Base-by-base conservation (phyloP, 37 sponge, comb jelly and placozoan species). In the Tethya wilhelma region DNA sequence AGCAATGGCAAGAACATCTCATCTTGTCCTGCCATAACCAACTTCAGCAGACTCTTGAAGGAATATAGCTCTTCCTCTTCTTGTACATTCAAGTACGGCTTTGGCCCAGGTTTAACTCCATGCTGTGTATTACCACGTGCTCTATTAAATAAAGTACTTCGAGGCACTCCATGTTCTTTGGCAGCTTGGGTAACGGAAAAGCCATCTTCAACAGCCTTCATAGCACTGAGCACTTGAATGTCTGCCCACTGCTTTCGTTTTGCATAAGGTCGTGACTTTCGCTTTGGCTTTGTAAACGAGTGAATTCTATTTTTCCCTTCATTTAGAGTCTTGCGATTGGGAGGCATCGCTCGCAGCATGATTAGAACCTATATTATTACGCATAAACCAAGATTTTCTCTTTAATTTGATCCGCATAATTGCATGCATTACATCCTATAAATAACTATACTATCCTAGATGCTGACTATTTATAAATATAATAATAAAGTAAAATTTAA, bases 1-100 rank as follows among this genome's bases (percentile, higher is more conserved):
- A 11, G 30, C 74, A 73, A 71, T 73, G 37, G 12, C 12, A 23
- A 71, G 41, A 7, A 44, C 71, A 71, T 71, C 49, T n/a, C 49
- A 11, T 7, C 71, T 41, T 14, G 45, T 71, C 30, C 26, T 71
- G 4, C 49, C 49, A 41, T 26, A 44, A 8, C 45, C 71, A 8
- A 71, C 45, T 4, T n/a, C 4, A 3, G 49, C 46, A 41, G 23
- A 20, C 7, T 44, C 49, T 26, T n/a, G 41, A 3, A 71, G 26
- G 38, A 71, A 71, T 4, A 7, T 42, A 26, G 49, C 44, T 71
- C 71, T 17, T 42, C 12, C 30, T 71, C 71, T 34, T 71, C 71
- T 9, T 11, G 28, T 8, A 3, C 49, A 44, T 3, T 12, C 28
- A 44, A 9, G 30, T 71, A 41, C 12, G 20, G 45, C 25, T 20